Evolutionary conservation across 2,113 vertebrate species (phyloP).

Genomic region (Bucco capensis): DNA sequence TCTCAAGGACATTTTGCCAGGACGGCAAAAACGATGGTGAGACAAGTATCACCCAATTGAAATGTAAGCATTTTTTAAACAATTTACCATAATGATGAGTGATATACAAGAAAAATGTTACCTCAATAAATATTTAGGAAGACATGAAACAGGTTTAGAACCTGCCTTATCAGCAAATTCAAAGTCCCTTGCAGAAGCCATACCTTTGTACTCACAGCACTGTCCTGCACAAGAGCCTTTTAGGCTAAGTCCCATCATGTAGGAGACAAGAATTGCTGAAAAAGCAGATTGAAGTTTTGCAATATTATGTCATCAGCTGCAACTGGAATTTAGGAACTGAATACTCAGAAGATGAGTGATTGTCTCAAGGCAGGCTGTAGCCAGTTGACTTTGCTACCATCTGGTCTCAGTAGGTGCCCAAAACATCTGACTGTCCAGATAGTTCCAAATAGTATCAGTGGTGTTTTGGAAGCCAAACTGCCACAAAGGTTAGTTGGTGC

Average conservation of each 20-base stretch:
- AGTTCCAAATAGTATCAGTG: background rate
- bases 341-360: rapidly evolving
- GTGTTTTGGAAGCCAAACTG: background rate
- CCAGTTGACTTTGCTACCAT: background rate
- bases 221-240: background rate
- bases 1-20: background rate
- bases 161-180: background rate
- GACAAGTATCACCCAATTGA: background rate
- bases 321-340: background rate
- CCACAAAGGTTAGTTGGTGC: background rate
- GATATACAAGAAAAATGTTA: background rate
- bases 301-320: background rate
- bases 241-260: background rate
- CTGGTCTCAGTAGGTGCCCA: background rate
- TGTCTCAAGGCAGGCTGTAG: background rate
- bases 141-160: background rate
- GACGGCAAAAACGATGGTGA: background rate
- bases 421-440: background rate
- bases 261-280: background rate
- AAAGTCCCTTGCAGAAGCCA: background rate
- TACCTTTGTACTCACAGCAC: background rate
- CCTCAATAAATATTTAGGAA: background rate
- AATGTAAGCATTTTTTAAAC: background rate
- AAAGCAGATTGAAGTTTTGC: background rate
- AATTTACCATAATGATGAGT: background rate